Base-by-base conservation (phyloP, 2,797 vertebrate genomes). In the Chelon labrosus region DNA sequence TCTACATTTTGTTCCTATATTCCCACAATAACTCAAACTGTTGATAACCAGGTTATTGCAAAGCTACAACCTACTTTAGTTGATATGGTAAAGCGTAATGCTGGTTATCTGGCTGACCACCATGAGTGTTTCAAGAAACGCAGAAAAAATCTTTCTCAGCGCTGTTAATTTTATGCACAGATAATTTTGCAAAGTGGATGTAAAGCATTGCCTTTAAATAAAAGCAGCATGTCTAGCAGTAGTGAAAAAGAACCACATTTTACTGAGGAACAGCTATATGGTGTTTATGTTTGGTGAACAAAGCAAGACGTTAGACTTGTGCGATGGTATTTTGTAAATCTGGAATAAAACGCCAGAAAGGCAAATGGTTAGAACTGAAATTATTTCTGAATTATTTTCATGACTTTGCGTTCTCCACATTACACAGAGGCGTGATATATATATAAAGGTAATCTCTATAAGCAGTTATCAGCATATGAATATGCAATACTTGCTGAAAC, bases 1-100 rank as follows among this genome's bases (percentile, higher is more conserved):
- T 59, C 19, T 65, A n/a, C 92, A 94, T 94, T 94, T 95, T 94
- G 94, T 91, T 94, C 13, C 13, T 13, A 12, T 94, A 94, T 91
- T 94, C 22, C 13, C 25, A 14, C 53, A 64, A 7, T 7, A 42
- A 59, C 49, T 53, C 25, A 20, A 50, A 50, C 5, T 10, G n/a
- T 3, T 51, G 19, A 58, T 47, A 52, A 46, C 27, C 25, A 65
- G 9, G 62, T 71, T 39, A 42, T 17, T 22, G 58, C 37, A 53
- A 42, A 5, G 7, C 52, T 11, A 27, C 7, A 1, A 50, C 35
- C 10, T 22, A 14, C 27, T 51, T 10, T 19, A 67, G n/a, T 27
- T 49, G 12, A 47, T 58, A 25, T 63, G 10, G 38, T 31, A 60
- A 42, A 10, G n/a, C 49, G 44, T 51, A 38, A 7, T 16, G 13